phyloP scores from a whole-genome alignment of 92 coral and sea anemone genomes.

The Ricordea florida region DNA sequence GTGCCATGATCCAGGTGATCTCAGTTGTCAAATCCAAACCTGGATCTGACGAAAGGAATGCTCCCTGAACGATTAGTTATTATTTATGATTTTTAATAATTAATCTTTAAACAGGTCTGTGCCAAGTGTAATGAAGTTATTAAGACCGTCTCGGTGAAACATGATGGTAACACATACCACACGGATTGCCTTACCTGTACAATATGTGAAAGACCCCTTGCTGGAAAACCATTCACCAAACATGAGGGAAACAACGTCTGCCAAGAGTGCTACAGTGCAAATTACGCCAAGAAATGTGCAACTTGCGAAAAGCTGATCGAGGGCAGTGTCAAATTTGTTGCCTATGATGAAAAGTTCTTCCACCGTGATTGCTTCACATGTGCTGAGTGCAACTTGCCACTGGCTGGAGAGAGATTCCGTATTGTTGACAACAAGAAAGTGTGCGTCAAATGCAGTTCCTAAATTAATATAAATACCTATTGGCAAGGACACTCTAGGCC shows the following conservation, averaged over 20 bases:
- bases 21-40: too few species aligned
- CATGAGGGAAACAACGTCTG: conserved; percentile 87
- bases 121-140: conserved; percentile 74
- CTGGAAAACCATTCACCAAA: conserved; percentile 97
- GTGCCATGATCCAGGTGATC: too few species aligned
- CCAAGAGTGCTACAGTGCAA: conserved; percentile 88
- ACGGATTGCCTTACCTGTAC: conserved; percentile 85
- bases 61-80: background rate
- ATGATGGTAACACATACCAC: conserved; percentile 82
- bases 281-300: conserved; percentile 88
- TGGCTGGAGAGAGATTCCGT: conserved; percentile 96
- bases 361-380: conserved; percentile 99
- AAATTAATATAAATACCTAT: background rate
- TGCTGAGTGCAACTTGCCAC: conserved; percentile 68
- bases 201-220: conserved; percentile 78
- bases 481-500: too few species aligned
- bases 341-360: conserved; percentile 85
- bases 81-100: background rate
- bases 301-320: conserved; percentile 81
- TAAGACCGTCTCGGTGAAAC: conserved; percentile 88
- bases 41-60: too few species aligned
- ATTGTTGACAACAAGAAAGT: conserved; percentile 73
- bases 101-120: conserved; percentile 68
- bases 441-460: conserved; percentile 66
- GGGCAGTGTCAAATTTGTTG: conserved; percentile 97